phyloP scores from a whole-genome alignment of 1,140 invertebrate genomes.

The Drosophila asahinai region DNA sequence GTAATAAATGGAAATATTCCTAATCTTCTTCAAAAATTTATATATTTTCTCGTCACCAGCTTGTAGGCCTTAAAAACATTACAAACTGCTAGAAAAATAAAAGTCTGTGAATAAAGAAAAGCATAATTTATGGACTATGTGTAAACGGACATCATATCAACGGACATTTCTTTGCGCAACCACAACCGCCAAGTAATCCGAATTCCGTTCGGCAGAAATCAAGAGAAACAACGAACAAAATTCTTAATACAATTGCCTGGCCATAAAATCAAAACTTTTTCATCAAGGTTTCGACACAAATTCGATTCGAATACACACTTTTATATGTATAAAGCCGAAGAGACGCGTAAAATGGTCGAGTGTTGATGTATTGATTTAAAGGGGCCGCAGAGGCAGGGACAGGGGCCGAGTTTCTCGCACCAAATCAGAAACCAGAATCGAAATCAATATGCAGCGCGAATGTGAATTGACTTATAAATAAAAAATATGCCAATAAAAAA shows the following conservation, averaged over 20 bases:
- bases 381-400: conserved; percentile 5
- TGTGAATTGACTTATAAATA: conserved; percentile 76
- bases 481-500: conserved; percentile 74
- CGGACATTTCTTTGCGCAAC: conserved; percentile 26
- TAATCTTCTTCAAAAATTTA: not conserved
- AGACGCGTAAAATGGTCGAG: conserved; percentile 41
- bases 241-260: conserved; percentile 28
- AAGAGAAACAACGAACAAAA: conserved; percentile 9
- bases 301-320: conserved; percentile 29
- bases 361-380: conserved; percentile 68
- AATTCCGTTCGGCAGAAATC: conserved; percentile 13
- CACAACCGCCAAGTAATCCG: not conserved
- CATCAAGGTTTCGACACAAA: conserved; percentile 72
- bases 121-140: conserved; percentile 19
- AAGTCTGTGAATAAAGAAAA: conserved; percentile 4
- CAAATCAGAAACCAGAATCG: conserved; percentile 64
- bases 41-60: not conserved
- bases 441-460: conserved; percentile 61
- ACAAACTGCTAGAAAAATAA: conserved; percentile 15
- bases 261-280: conserved; percentile 48
- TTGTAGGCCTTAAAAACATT: not conserved
- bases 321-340: conserved; percentile 19
- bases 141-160: conserved; percentile 49
- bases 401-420: conserved; percentile 29
- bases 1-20: not conserved